These are phyloP conservation scores for Mellivora capensis DNA, from an alignment of 2,113 vertebrate genomes.

Conservation along the genomic window DNA sequence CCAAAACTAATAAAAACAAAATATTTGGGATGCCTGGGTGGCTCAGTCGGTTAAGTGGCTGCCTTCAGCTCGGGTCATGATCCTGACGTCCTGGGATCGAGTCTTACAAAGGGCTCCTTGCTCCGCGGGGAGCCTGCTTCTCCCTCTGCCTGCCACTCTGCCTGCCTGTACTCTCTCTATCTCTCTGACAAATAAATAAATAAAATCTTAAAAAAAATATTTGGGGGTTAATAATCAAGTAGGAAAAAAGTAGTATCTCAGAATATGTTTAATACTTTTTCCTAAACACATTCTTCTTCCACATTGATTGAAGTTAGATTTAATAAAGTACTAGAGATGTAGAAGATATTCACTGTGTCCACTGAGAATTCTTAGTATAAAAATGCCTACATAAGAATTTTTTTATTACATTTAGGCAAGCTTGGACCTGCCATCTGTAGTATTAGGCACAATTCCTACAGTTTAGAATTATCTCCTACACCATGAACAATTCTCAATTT, in stretches of 20 bases:
- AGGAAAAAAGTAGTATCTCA: conserved; percentile 15
- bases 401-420: conserved; percentile 28
- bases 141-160: too few species aligned
- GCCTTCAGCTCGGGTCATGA: too few species aligned
- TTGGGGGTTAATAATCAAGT: background rate
- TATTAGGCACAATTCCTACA: conserved; percentile 1
- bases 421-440: background rate
- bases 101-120: too few species aligned
- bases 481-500: background rate
- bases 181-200: too few species aligned
- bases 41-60: too few species aligned
- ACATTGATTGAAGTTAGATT: background rate
- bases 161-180: too few species aligned
- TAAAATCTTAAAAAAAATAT: background rate
- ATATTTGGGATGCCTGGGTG: background rate
- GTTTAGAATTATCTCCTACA: background rate
- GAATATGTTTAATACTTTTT: background rate
- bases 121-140: too few species aligned
- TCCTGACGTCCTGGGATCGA: too few species aligned
- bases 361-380: conserved; percentile 20
- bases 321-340: background rate
- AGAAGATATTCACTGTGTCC: background rate
- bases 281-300: conserved; percentile 7
- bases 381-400: background rate
- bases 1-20: background rate